Conservation (phyloP, 2,113 vertebrate species). For the Danio rerio region GRCz12tu NC_133181.1:56525001-56525500, state of each 20-base stretch:
- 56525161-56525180: background rate
- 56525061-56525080: background rate
- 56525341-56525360: no score
- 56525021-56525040: conserved; percentile 21
- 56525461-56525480: no score
- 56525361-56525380: no score
- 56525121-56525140: background rate
- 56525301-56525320: no score
- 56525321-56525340: no score
- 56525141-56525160: background rate
- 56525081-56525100: background rate
- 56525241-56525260: background rate
- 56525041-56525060: conserved; percentile 21
- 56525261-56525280: background rate
- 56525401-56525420: no score
- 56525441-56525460: no score
- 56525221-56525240: background rate
- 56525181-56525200: background rate
- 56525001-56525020: conserved; percentile 5
- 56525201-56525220: background rate
- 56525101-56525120: background rate
- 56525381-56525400: no score
- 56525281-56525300: no score
- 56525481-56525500: no score
- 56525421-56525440: no score